Percentiles rank a stretch among this genome's conserved stretches.
phyloP scores from a whole-genome alignment of 2,888 invertebrate species.

The Epinotia ramella region DNA sequence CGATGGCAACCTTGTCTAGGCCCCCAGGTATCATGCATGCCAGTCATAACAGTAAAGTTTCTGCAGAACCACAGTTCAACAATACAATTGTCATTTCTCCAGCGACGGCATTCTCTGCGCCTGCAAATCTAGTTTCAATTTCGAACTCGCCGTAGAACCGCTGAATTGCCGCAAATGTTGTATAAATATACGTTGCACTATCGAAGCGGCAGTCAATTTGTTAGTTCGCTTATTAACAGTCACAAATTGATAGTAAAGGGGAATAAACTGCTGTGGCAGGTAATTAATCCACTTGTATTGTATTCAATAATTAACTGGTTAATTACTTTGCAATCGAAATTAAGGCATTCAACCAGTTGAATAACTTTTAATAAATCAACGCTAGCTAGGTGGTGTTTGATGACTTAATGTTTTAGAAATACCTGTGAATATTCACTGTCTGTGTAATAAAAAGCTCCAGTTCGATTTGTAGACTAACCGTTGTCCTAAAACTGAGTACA shows the following conservation, averaged over 20 bases:
- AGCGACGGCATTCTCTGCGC: not conserved
- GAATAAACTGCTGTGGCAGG: not conserved
- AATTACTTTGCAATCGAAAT: not conserved
- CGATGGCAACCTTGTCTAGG: too few species aligned
- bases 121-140: slow-evolving; percentile 2
- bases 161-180: not conserved
- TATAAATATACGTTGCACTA: slow-evolving; percentile 7
- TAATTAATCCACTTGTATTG: slow-evolving; percentile 17
- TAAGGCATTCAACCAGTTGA: not conserved
- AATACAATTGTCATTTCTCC: not conserved
- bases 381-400: not conserved
- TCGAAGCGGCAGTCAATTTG: slow-evolving; percentile 14
- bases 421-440: not conserved
- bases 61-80: not conserved
- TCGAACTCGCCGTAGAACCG: not conserved
- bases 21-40: too few species aligned
- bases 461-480: not conserved
- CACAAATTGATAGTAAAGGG: slow-evolving; percentile 14
- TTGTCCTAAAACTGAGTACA: slow-evolving; percentile 14
- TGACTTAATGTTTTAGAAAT: not conserved
- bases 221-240: slow-evolving; percentile 20
- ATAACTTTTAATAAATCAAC: not conserved
- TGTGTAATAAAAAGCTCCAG: not conserved
- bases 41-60: too few species aligned
- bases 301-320: not conserved